Base-by-base conservation (phyloP, 1,140 invertebrate species). In the Platorchestia sp. region DNA sequence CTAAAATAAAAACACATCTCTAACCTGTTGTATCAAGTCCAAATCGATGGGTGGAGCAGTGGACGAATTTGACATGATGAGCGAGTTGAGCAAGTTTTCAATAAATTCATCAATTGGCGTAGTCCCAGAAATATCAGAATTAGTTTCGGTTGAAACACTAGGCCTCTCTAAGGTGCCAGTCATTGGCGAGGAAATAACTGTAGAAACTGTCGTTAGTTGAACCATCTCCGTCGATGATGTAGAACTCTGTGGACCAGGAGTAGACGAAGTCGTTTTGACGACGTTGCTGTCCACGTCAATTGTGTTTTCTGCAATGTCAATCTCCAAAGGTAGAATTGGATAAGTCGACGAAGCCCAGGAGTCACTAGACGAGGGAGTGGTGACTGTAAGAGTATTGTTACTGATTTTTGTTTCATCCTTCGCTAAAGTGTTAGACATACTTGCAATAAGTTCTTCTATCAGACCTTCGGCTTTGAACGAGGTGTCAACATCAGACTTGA, bases 261-360 rank as follows among this genome's bases (percentile, higher is more conserved):
- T 3, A 5, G 41, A 89, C 43, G 87, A 89, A 42, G 87, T 42
- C 47, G 91, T 45, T 93, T 93, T 93, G 10, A 93, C 27, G 40
- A 36, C 45, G n/a, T 10, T 45, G 91, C 91, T 93, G 91, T 93
- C 91, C 91, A 93, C 43, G 45, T 93, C 91, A 47, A 93, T 93
- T 27, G 91, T 93, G 45, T 93, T 93, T 36, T 93, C 91, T 45
- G 91, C 91, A 14, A 93, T 44, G 40, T 93, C 91, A 27, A 93
- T 47, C 43, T 93, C 89, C 47, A 95, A 5, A 3, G 95, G 86
- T 43, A 95, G 86, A 27, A 95, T 95, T 5, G 95, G 10, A 43
- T 95, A 95, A 14, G 95, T 95, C 45, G 95, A 95, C 19, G 86
- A 27, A 45, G 86, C 95, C 95, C 95, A 95, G 22, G 95, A 16